Conservation (phyloP, 2,113 vertebrate genomes). For the Scomber japonicus region DNA sequence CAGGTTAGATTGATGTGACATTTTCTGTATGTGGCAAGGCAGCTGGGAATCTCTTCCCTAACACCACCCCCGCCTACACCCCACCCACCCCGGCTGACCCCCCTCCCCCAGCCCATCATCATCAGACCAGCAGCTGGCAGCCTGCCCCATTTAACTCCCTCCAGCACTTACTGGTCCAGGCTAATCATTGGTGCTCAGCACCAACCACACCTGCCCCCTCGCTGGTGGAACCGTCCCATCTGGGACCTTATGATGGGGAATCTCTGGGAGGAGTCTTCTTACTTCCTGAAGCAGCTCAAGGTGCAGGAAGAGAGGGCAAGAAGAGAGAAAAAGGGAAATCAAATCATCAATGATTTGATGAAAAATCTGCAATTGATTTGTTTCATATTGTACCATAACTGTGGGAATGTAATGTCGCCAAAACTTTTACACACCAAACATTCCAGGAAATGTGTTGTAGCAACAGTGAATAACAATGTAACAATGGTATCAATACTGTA, state of each 20-base stretch:
- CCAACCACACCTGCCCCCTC: conserved; percentile 90
- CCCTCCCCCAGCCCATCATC: conserved; percentile 60
- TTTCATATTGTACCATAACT: background rate
- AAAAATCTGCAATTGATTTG: background rate
- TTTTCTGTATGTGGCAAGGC: conserved; percentile 53
- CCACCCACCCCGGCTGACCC: conserved; percentile 28
- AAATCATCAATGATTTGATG: conserved; percentile 28
- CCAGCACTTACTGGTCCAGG: conserved; percentile 84
- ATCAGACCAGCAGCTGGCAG: conserved; percentile 89
- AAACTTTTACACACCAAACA: background rate
- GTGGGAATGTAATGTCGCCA: background rate
- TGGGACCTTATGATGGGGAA: conserved; percentile 88
- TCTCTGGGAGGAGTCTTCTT: conserved; percentile 82
- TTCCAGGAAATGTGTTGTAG: background rate
- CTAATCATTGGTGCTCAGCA: conserved; percentile 94
- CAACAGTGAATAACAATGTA: background rate
- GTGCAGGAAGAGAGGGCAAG: conserved; percentile 12
- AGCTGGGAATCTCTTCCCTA: conserved; percentile 66
- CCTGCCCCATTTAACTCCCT: conserved; percentile 86
- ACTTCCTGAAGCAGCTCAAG: conserved; percentile 85
- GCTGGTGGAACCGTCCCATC: conserved; percentile 91
- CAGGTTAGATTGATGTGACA: conserved; percentile 58
- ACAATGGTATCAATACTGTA: background rate
- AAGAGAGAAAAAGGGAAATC: conserved; percentile 23
- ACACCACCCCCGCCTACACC: conserved; percentile 33